A percentile compares a stretch with the other conserved stretches of the same genome.
These are phyloP conservation scores for Megalurothrips usitatus DNA, from an alignment of 2,888 invertebrate species.

Conservation along the genomic window DNA sequence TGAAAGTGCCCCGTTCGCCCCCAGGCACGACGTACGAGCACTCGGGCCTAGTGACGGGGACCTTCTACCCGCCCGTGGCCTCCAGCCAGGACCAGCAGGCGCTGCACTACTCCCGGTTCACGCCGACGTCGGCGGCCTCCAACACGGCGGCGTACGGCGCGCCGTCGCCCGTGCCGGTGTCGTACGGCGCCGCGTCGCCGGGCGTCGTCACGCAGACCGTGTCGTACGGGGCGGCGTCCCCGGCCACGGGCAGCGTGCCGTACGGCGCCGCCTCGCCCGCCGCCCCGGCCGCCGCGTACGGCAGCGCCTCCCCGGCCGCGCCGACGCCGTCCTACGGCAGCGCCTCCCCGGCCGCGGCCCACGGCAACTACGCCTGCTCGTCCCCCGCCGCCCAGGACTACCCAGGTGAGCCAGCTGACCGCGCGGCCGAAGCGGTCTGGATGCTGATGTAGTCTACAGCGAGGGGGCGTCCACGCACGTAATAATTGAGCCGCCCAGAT, in stretches of 20 bases:
- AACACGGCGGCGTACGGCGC: slow-evolving; percentile 46
- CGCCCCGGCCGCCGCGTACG: slow-evolving; percentile 31
- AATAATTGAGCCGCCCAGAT: too few species aligned
- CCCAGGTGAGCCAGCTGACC: slow-evolving; percentile 30
- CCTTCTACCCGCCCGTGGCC: slow-evolving; percentile 83
- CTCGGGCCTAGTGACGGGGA: slow-evolving; percentile 52
- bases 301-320: slow-evolving; percentile 30
- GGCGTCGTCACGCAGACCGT: slow-evolving; percentile 42
- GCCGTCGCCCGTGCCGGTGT: slow-evolving; percentile 51
- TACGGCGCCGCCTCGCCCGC: slow-evolving; percentile 1
- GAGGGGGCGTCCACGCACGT: too few species aligned
- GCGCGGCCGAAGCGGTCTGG: too few species aligned
- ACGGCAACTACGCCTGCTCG: background rate
- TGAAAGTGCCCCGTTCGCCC: background rate
- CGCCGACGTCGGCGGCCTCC: slow-evolving; percentile 39
- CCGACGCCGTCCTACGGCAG: slow-evolving; percentile 16
- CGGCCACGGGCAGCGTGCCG: background rate
- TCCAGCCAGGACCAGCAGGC: slow-evolving; percentile 75
- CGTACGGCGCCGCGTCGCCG: slow-evolving; percentile 52
- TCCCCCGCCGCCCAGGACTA: slow-evolving; percentile 31
- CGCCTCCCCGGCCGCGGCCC: background rate
- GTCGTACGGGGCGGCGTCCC: slow-evolving; percentile 9
- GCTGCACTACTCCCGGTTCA: slow-evolving; percentile 43
- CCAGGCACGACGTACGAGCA: slow-evolving; percentile 40
- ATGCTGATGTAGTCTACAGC: too few species aligned